Evolutionary conservation across 2,888 invertebrate species (phyloP), one percentile per base, ranked within the genome.

Genomic region (Cheilosia impressa): DNA sequence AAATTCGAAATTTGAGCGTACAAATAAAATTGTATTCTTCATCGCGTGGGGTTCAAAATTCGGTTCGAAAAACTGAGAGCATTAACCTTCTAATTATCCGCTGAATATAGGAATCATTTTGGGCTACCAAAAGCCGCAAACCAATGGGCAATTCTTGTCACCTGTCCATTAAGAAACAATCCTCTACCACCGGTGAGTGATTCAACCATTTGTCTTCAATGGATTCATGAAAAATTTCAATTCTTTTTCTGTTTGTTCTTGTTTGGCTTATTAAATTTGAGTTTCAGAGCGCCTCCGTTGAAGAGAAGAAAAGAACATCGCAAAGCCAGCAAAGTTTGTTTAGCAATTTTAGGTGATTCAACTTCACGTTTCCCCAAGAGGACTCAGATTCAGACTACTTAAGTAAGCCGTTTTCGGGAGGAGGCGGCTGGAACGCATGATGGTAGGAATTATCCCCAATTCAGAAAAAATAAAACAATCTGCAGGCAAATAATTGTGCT

Each of bases 271-370:
- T 57, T 66, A 58, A 41, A 34, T 68, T 52, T 52, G 31, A 31
- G n/a, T n/a, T 62, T 45, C 27, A 24, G 27, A 58, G 50, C 50
- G 41, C 65, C 66, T 27, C 50, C 52, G 41, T 27, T 34, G 31
- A 47, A 62, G 10, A 55, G 9, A 17, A 47, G 19, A 45, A 45
- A 43, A 41, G 41, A 31, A 43, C 15, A 9, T 38, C 43, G 43
- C 10, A 63, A 71, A 62, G 41, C 43, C 57, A 31, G 47, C n/a
- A 17, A 31, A 57, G 10, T 55, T 55, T 31, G 3, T 50, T 27
- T 47, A 63, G 43, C 72, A 78, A 68, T 78, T 78, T 77, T 34
- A 83, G 82, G 82, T 83, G 78, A 83, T 72, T 83, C 78, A 78
- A 83, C 82, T 73, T 75, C 19, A 45, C 38, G 47, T 41, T 50